These are phyloP conservation scores for Gobius niger DNA, from an alignment of 2,113 vertebrate genomes.

Conservation along the genomic window DNA sequence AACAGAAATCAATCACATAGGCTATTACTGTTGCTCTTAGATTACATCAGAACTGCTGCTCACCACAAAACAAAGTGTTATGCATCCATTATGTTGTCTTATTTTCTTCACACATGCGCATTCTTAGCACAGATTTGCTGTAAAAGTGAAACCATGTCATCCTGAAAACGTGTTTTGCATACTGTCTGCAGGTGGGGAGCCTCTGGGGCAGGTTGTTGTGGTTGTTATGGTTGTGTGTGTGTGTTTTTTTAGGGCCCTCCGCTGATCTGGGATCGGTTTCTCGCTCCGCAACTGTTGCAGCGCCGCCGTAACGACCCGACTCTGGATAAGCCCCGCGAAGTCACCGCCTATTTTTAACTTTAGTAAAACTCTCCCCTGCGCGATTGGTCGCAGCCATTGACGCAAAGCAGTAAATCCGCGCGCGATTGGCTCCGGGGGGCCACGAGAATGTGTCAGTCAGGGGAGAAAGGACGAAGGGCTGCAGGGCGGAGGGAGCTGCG, in stretches of 20 bases:
- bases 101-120: neutral
- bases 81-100: neutral
- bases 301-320: constrained; percentile 10
- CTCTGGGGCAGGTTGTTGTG: neutral
- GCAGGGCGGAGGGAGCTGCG: neutral
- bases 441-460: constrained; percentile 1
- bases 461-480: constrained; percentile 39
- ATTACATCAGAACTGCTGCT: neutral
- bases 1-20: neutral
- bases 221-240: neutral
- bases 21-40: neutral
- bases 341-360: constrained; percentile 47
- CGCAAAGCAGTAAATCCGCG: constrained; percentile 26
- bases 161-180: neutral
- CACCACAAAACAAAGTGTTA: neutral
- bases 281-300: neutral
- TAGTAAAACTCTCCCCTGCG: constrained; percentile 35
- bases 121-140: no score
- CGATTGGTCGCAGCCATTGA: constrained; percentile 60
- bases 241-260: neutral
- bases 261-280: constrained; percentile 40
- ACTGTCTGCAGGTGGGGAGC: neutral
- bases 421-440: constrained; percentile 8
- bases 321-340: constrained; percentile 21
- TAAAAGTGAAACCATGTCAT: neutral